Conservation (phyloP, 2,888 invertebrate species). For the Ectropis crepuscularia region DNA sequence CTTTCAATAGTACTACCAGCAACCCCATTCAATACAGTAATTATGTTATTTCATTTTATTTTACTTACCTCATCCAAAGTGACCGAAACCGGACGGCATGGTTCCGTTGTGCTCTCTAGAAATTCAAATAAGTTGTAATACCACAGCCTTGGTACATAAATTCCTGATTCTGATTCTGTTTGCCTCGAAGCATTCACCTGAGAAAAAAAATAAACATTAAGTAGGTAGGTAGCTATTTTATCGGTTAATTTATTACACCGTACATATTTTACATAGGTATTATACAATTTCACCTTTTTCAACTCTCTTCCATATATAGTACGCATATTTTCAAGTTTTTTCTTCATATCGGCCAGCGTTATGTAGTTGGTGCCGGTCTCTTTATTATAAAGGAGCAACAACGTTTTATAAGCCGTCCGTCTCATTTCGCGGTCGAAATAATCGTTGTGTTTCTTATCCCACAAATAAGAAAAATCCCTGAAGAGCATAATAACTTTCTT, state of each 20-base stretch:
- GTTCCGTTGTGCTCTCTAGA: constrained; percentile 31
- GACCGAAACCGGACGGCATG: constrained; percentile 30
- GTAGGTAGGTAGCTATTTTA: constrained; percentile 14
- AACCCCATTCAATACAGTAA: too few relatives aligned
- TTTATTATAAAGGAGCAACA: constrained; percentile 34
- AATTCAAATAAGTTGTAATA: constrained; percentile 32
- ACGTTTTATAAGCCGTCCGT: constrained; percentile 33
- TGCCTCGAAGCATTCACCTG: constrained; percentile 36
- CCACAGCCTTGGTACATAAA: constrained; percentile 36
- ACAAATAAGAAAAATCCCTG: constrained; percentile 24
- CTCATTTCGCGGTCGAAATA: constrained; percentile 35
- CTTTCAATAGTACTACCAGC: too few relatives aligned
- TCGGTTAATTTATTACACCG: constrained; percentile 19
- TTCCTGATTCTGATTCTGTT: constrained; percentile 35
- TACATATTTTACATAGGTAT: too few relatives aligned
- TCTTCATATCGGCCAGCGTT: constrained; percentile 29
- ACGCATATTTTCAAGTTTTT: constrained; percentile 40
- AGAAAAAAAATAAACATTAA: constrained; percentile 21
- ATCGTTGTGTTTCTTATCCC: constrained; percentile 34
- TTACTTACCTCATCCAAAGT: constrained; percentile 31
- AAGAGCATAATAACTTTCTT: constrained; percentile 22
- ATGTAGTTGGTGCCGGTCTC: constrained; percentile 31
- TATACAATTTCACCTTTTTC: constrained; percentile 30
- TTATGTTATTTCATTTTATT: constrained; percentile 8
- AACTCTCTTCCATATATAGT: constrained; percentile 36